Conservation (phyloP, 2,113 vertebrate genomes). For the Nesoenas mayeri region DNA sequence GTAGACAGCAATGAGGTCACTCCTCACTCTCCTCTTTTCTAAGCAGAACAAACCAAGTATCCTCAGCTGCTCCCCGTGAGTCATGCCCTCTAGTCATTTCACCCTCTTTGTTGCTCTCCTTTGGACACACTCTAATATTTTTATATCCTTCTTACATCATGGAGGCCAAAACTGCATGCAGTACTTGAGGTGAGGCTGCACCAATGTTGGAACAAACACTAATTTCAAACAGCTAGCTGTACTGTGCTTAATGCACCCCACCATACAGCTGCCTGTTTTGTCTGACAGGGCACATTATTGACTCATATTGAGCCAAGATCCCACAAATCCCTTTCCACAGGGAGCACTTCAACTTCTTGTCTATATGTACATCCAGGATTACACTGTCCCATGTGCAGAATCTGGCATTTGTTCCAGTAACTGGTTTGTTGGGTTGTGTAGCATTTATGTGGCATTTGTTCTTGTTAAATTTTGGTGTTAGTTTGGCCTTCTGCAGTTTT, state of each 20-base stretch:
- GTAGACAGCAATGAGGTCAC: not conserved
- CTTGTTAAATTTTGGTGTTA: not conserved
- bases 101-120: not conserved
- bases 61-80: not conserved
- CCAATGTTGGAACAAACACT: not conserved
- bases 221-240: not conserved
- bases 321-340: not conserved
- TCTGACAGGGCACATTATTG: not conserved
- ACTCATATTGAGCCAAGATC: fast-evolving
- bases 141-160: not conserved
- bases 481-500: no score
- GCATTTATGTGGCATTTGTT: not conserved
- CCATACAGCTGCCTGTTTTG: not conserved
- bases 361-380: fast-evolving
- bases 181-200: not conserved
- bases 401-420: not conserved
- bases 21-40: not conserved
- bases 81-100: not conserved
- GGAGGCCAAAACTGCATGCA: not conserved
- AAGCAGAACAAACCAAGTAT: not conserved
- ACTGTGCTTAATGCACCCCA: not conserved
- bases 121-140: not conserved
- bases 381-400: not conserved
- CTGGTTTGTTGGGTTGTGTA: no score
- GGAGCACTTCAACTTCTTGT: not conserved